phyloP scores from a whole-genome alignment of 2,888 invertebrate species.

The Metallyticus violacea region DNA sequence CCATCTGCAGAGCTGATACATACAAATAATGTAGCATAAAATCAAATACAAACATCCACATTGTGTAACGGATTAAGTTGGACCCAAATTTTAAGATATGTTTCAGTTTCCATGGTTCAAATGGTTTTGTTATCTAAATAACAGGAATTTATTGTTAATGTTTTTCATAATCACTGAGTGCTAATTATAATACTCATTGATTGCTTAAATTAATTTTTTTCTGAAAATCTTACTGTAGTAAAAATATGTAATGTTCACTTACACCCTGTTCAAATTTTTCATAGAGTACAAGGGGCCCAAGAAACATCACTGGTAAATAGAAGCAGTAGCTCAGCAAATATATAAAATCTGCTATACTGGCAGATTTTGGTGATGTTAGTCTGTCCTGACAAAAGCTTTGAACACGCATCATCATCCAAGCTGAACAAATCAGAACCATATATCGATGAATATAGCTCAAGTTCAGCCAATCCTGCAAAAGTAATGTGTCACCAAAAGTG shows the following conservation, averaged over 20 bases:
- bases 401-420: conserved; percentile 73
- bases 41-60: conserved; percentile 71
- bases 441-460: conserved; percentile 54
- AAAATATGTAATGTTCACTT: conserved; percentile 33
- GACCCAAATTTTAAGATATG: conserved; percentile 37
- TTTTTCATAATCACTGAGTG: too few species aligned
- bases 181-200: too few species aligned
- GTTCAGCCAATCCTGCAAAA: conserved; percentile 45
- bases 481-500: too few species aligned
- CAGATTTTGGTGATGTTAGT: conserved; percentile 39
- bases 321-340: conserved; percentile 71
- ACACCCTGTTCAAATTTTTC: conserved; percentile 61
- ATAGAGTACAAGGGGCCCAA: conserved; percentile 82
- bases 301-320: conserved; percentile 78
- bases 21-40: conserved; percentile 76
- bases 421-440: conserved; percentile 51
- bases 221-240: background rate
- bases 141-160: background rate
- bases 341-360: conserved; percentile 41
- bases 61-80: conserved; percentile 54
- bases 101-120: conserved; percentile 37
- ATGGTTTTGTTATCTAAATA: conserved; percentile 26
- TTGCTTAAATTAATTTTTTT: background rate
- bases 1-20: conserved; percentile 70
- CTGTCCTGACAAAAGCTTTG: conserved; percentile 70